phyloP scores from a whole-genome alignment of 2,113 vertebrate species.

The Dipodomys merriami region DNA sequence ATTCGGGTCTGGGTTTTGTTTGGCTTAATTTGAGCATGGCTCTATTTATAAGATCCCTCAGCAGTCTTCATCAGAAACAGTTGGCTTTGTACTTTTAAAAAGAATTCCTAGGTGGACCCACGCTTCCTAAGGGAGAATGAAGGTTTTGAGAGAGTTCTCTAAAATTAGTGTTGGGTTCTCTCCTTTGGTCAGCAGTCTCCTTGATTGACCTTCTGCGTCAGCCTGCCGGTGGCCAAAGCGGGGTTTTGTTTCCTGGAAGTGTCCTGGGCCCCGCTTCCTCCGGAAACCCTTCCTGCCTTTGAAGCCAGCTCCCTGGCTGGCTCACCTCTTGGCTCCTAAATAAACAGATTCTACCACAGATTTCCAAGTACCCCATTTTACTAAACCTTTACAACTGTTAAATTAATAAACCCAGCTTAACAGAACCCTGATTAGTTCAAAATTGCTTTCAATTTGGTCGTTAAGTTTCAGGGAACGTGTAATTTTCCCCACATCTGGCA shows the following conservation, averaged over 20 bases:
- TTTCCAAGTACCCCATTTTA: slow-evolving; percentile 66
- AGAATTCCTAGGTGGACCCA: neutral
- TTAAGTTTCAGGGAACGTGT: slow-evolving; percentile 79
- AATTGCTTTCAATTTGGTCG: slow-evolving; percentile 80
- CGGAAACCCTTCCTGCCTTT: neutral
- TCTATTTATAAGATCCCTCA: neutral
- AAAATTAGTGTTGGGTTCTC: neutral
- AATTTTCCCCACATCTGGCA: slow-evolving; percentile 78
- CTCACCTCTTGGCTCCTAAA: neutral
- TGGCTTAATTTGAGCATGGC: slow-evolving; percentile 17
- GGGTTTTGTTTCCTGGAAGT: neutral
- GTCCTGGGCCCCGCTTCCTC: neutral
- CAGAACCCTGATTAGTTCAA: slow-evolving; percentile 77
- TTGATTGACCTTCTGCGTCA: neutral
- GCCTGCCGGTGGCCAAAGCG: neutral
- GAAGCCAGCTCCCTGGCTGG: neutral
- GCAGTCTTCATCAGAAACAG: neutral
- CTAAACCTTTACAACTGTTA: slow-evolving; percentile 73
- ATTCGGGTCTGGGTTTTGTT: neutral
- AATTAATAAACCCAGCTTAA: slow-evolving; percentile 79
- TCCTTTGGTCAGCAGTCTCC: neutral
- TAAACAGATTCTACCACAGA: slow-evolving; percentile 40
- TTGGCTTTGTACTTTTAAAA: slow-evolving; percentile 37
- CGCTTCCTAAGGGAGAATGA: too few species aligned
- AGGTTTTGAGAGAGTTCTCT: neutral